Evolutionary conservation across 2,888 invertebrate genomes (phyloP), one percentile per base, ranked within the genome.

Genomic region (Lasioglossum lativentre): DNA sequence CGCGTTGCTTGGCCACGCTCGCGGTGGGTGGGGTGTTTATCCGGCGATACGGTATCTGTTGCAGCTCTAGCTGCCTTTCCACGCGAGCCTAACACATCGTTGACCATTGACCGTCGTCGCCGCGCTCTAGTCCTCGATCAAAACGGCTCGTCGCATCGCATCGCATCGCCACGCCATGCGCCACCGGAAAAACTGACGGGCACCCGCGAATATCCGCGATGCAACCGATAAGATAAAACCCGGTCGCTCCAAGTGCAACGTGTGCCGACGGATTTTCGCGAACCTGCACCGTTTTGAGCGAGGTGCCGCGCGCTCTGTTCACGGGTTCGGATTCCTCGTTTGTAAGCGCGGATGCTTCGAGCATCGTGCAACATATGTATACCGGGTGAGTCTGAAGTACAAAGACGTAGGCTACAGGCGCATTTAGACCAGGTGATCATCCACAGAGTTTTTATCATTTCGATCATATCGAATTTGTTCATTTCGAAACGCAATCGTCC

Each of bases 31-130:
- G 92, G 90, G 83, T 90, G 88, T 90, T 91, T 92, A 92, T 92
- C 91, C 78, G 56, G 76, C 88, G 91, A 93, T 92, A 93, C 79
- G 90, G 80, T 92, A 92, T 93, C 92, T 84, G 76, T 59, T 83
- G 77, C 88, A 83, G 80, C 75, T 56, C 75, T 34, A 66, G 74
- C 79, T 72, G 87, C 83, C 82, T 88, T 89, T 81, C 72, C 79
- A 47, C 38, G 70, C 70, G 23, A 83, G 52, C 56, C 59, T 23
- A 19, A 23, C 23, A 68, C 42, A 52, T 74, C 45, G 38, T n/a
- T 56, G 78, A 71, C 75, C 40, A 45, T 72, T 78, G 71, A 77
- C 66, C 80, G 83, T n/a, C n/a, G n/a, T n/a, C 85, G 76, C 83
- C 85, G 82, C 66, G 47, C 63, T 63, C 63, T 63, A 63, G 42